Base-by-base conservation (phyloP, 2,888 invertebrate genomes). In the Pyrochroa serraticornis region DNA sequence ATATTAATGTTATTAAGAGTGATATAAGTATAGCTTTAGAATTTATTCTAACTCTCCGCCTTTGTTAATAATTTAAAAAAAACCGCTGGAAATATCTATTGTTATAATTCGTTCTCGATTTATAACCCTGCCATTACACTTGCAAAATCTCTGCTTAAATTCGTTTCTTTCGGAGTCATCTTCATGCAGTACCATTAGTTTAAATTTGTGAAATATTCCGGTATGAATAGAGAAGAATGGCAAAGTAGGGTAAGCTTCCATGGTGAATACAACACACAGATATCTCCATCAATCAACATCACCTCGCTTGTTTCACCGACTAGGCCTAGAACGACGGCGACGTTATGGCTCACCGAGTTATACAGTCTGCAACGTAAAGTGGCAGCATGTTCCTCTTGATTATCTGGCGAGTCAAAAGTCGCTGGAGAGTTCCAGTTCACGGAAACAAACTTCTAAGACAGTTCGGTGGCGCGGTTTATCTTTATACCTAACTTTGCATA, bases 211-310 rank as follows among this genome's bases (percentile, higher is more conserved):
- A 52, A 53, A 58, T 53, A 58, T 58, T 53, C 59, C 30, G 38
- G 59, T 54, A 53, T 54, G 54, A 54, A 59, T 49, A 54, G 50
- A 50, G 36, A 34, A 49, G 54, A 57, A 51, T 51, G 47, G 46
- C 51, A 42, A 46, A 51, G 48, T 46, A 38, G 51, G 51, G 57
- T 50, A 61, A 58, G 61, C 45, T 45, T 61, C 61, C 41, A 47
- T 49, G 54, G 61, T 46, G 53, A 58, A 52, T 58, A 58, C 58
- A 61, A 62, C 57, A 50, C 47, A 47, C 52, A 54, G 57, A 60
- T 57, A 50, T 60, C 56, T 53, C 57, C 62, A 62, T 62, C 60
- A 60, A 62, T 62, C 57, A 62, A 62, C 56, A 62, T 62, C 62
- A 62, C 44, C 14, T 30, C 39, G 47, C 32, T 58, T 58, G 51